Percentiles rank a stretch among this genome's conserved stretches.
Conservation (phyloP, 2,113 vertebrate species). For the Tretioscincus oriximinensis region DNA sequence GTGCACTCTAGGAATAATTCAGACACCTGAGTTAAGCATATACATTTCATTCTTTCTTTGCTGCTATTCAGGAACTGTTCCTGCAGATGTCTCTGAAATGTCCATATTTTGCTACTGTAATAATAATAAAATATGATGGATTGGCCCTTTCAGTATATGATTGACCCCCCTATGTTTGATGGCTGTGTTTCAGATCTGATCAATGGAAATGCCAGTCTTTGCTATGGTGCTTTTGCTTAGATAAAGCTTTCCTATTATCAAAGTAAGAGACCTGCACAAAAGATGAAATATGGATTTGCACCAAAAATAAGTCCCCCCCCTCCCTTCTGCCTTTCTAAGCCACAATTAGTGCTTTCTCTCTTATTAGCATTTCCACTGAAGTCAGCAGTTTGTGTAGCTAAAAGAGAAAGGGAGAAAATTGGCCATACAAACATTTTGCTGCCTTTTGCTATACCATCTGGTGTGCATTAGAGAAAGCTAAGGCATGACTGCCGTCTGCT, state of each 20-base stretch:
- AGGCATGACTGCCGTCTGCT: not conserved
- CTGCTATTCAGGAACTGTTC: not conserved
- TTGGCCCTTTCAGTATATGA: constrained; percentile 5
- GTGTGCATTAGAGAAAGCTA: not conserved
- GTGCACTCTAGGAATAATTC: not conserved
- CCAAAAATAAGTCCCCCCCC: not conserved
- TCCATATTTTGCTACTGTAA: not conserved
- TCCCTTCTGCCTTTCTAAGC: too few species aligned
- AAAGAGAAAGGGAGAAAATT: too few species aligned
- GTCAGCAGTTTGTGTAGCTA: constrained; percentile 1
- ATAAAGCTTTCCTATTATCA: constrained; percentile 2
- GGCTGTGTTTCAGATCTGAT: constrained; percentile 12
- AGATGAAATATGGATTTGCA: not conserved
- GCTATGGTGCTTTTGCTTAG: not conserved
- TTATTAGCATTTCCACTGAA: not conserved
- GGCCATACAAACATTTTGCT: not conserved
- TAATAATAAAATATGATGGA: constrained; percentile 7
- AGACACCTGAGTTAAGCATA: not conserved
- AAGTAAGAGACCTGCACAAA: not conserved
- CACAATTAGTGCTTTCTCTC: too few species aligned
- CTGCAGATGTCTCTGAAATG: not conserved
- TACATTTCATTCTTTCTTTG: not conserved
- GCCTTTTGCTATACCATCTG: constrained; percentile 4
- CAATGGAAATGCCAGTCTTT: not conserved
- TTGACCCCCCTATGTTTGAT: not conserved